Percentiles rank a stretch among this genome's conserved stretches.
Evolutionary conservation across 2,888 invertebrate species (phyloP).

Genomic region (Hecatera dysodea): DNA sequence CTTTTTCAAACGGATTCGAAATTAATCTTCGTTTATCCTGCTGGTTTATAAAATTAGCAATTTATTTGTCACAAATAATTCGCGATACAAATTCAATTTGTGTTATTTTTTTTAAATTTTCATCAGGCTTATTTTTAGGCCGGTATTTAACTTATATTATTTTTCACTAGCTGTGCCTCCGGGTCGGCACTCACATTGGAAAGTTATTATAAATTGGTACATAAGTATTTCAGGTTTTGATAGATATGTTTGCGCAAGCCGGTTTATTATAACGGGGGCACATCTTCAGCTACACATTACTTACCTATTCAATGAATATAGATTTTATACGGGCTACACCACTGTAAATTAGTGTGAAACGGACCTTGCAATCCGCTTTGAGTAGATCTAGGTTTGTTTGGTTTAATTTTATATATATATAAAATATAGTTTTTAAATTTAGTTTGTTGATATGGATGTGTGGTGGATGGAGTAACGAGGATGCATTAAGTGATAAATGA

Average conservation of each 20-base stretch:
- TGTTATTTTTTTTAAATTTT: background rate
- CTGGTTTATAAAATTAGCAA: constrained; percentile 50
- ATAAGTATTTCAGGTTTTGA: background rate
- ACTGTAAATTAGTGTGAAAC: background rate
- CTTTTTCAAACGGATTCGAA: constrained; percentile 57
- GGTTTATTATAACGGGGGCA: background rate
- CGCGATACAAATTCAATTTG: constrained; percentile 12
- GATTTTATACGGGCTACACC: background rate
- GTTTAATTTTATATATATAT: background rate
- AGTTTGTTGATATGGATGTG: too few relatives aligned
- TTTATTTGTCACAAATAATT: constrained; percentile 49
- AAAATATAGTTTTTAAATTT: too few relatives aligned
- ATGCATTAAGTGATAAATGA: too few relatives aligned
- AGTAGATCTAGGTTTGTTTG: background rate
- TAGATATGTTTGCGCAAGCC: background rate
- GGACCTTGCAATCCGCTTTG: background rate
- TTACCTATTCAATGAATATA: background rate
- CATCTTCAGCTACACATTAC: background rate
- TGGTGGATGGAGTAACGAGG: too few relatives aligned
- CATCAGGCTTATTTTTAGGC: background rate
- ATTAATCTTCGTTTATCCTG: constrained; percentile 60
- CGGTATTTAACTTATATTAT: background rate
- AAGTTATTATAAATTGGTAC: background rate
- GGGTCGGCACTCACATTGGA: background rate
- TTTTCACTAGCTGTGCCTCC: background rate